These are phyloP conservation scores for Triplophysa dalaica DNA, from an alignment of 2,113 vertebrate species.

Conservation along the genomic window DNA sequence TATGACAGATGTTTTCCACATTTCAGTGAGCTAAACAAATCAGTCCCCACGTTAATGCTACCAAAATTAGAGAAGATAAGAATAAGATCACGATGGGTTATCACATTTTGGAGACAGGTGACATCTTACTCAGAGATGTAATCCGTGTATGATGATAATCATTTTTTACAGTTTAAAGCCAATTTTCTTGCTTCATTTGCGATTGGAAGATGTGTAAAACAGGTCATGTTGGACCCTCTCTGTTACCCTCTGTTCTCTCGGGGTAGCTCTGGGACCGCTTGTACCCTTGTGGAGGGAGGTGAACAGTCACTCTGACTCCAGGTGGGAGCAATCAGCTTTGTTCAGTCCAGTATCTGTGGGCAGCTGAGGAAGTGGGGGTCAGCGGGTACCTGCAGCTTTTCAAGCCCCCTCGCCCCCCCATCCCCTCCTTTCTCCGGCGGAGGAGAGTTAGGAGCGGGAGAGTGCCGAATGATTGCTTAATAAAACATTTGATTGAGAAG, in stretches of 20 bases:
- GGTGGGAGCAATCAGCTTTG: slow-evolving; percentile 68
- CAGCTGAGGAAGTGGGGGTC: slow-evolving; percentile 42
- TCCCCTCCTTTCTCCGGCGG: slow-evolving; percentile 59
- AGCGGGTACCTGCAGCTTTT: slow-evolving; percentile 34
- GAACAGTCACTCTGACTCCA: slow-evolving; percentile 59
- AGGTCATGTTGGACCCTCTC: not conserved
- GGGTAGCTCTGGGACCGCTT: slow-evolving; percentile 18
- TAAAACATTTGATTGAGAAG: slow-evolving; percentile 81
- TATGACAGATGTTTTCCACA: not conserved
- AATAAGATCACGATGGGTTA: no score
- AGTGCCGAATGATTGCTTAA: slow-evolving; percentile 74
- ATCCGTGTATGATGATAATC: no score
- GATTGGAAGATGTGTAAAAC: no score
- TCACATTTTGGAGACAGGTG: no score
- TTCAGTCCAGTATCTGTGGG: slow-evolving; percentile 37
- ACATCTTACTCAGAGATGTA: no score
- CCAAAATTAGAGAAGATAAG: no score
- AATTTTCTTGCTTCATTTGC: no score
- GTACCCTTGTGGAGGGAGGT: slow-evolving; percentile 53
- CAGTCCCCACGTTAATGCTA: no score
- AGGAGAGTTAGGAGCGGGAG: slow-evolving; percentile 70
- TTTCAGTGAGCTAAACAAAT: not conserved
- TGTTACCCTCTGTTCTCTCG: not conserved
- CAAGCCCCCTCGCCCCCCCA: slow-evolving; percentile 9
- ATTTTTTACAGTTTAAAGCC: no score